These are phyloP conservation scores for Drosophila kambysellisi DNA, from an alignment of 2,888 invertebrate genomes.

Conservation along the genomic window DNA sequence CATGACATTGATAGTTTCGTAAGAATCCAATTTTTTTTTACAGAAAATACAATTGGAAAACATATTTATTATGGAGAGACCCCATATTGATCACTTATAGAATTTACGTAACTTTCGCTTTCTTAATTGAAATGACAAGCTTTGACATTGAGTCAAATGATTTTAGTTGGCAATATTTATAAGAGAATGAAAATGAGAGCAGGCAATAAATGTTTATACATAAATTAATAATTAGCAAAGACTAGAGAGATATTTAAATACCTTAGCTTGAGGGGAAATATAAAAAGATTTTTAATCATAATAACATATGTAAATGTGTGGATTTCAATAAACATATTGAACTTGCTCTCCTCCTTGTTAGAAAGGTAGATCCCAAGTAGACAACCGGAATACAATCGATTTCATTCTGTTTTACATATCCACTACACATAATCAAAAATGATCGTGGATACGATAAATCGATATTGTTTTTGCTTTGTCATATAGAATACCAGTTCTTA, in stretches of 20 bases:
- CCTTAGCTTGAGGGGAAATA: not conserved
- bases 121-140: slow-evolving; percentile 19
- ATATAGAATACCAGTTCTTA: slow-evolving; percentile 30
- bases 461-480: slow-evolving; percentile 1
- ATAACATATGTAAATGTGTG: not conserved
- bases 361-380: not conserved
- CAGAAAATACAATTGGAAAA: not conserved
- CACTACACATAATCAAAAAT: not conserved
- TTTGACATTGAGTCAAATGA: slow-evolving; percentile 18
- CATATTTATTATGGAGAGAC: not conserved
- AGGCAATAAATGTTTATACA: slow-evolving; percentile 9
- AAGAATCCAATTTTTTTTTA: not conserved
- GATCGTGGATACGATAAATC: not conserved
- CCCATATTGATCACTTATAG: not conserved
- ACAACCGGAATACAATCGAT: not conserved
- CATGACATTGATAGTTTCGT: not conserved
- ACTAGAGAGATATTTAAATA: not conserved
- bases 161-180: slow-evolving; percentile 28
- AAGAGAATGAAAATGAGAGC: slow-evolving; percentile 23
- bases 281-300: not conserved
- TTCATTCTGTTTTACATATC: not conserved
- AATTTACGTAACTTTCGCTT: slow-evolving; percentile 12
- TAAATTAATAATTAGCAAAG: not conserved
- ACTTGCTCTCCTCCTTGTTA: not conserved
- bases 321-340: not conserved